phyloP scores from a whole-genome alignment of 2,797 vertebrate genomes.

The Pseudomugil tenellus region DNA sequence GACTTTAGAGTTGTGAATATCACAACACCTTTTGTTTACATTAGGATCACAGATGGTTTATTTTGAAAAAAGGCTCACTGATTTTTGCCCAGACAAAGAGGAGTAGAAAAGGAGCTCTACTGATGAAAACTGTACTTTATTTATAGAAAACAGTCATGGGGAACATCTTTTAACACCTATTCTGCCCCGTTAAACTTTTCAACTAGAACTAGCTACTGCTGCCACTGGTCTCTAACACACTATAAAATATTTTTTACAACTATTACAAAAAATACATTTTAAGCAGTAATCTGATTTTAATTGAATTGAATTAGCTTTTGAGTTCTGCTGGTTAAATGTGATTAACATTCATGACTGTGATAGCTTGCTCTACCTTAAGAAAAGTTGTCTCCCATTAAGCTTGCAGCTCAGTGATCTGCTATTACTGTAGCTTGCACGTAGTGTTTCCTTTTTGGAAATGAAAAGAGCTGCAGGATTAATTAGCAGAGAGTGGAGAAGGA shows the following conservation, averaged over 20 bases:
- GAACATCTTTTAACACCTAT: slow-evolving; percentile 75
- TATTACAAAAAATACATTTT: slow-evolving; percentile 24
- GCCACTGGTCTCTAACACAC: slow-evolving; percentile 36
- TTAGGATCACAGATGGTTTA: slow-evolving; percentile 45
- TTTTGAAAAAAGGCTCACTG: slow-evolving; percentile 53
- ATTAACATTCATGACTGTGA: slow-evolving; percentile 79
- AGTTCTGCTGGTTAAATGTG: slow-evolving; percentile 57
- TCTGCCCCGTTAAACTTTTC: slow-evolving; percentile 68
- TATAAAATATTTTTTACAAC: slow-evolving; percentile 21
- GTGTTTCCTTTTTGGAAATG: slow-evolving; percentile 70
- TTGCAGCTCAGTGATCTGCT: slow-evolving; percentile 73
- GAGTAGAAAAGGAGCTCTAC: slow-evolving; percentile 29
- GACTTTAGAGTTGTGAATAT: slow-evolving; percentile 30
- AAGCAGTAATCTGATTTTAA: slow-evolving; percentile 27
- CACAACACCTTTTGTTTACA: slow-evolving; percentile 49
- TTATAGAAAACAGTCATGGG: slow-evolving; percentile 70
- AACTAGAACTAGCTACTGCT: slow-evolving; percentile 27
- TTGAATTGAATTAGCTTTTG: slow-evolving; percentile 25
- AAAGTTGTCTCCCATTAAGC: slow-evolving; percentile 66
- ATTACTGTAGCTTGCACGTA: slow-evolving; percentile 35
- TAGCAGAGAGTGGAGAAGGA: slow-evolving; percentile 62
- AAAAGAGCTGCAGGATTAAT: slow-evolving; percentile 68
- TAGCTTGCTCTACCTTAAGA: slow-evolving; percentile 68
- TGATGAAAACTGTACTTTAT: slow-evolving; percentile 72
- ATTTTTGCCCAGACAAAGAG: slow-evolving; percentile 56